These are phyloP conservation scores for Pelvicachromis taeniatus DNA, from an alignment of 2,113 vertebrate species.

Conservation along the genomic window DNA sequence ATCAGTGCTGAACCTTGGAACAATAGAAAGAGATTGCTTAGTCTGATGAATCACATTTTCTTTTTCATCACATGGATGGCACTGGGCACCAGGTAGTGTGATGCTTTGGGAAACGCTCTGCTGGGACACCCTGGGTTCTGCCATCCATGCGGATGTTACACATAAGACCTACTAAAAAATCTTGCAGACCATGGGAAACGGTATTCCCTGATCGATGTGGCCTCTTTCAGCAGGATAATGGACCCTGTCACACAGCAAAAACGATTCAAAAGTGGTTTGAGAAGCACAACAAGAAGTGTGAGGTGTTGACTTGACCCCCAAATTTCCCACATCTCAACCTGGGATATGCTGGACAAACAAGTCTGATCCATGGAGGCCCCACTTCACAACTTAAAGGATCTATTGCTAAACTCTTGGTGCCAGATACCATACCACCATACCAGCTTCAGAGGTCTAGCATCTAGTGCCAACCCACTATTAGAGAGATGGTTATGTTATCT, in stretches of 20 bases:
- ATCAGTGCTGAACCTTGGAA: background rate
- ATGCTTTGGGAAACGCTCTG: background rate
- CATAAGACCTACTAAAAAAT: background rate
- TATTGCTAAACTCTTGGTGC: background rate
- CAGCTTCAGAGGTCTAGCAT: background rate
- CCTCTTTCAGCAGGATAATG: no score
- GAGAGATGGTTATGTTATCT: background rate
- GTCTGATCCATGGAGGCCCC: background rate
- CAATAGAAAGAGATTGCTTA: background rate
- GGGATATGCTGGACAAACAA: background rate
- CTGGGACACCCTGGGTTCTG: background rate
- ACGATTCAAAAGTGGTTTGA: background rate
- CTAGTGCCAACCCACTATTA: background rate
- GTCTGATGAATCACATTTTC: background rate
- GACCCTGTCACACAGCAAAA: no score
- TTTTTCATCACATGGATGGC: background rate
- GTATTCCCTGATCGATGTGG: background rate
- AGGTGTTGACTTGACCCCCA: background rate
- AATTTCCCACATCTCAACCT: background rate
- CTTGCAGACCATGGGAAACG: background rate
- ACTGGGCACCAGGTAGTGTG: background rate
- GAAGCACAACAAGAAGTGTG: background rate
- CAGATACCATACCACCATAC: background rate
- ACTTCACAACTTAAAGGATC: background rate
- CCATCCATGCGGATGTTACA: background rate